Base-by-base conservation (phyloP, 1,140 invertebrate species). In the Aphaenogaster rudis region DNA sequence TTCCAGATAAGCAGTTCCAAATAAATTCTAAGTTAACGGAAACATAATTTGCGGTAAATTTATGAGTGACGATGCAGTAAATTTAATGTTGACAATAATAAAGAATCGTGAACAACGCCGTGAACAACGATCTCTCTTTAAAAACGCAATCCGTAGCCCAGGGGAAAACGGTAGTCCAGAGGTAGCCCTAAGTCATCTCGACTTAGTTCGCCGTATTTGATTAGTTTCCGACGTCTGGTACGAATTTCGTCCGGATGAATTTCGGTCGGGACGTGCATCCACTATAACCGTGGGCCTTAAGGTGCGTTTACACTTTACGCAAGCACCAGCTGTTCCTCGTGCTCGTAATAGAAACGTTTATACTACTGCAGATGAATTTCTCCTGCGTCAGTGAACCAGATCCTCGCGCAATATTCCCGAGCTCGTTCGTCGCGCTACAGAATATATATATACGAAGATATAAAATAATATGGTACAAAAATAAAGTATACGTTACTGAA, bases 271-370 rank as follows among this genome's bases (percentile, higher is more conserved):
- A 80, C 48, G 63, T 80, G 78, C 78, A 80, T 54, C 48, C 48
- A 50, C 42, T 64, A 80, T 80, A 80, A 80, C 63, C 63, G 78
- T 69, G 33, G 33, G 78, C 64, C 45, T 80, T 80, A 80, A 80
- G 78, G 48, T 69, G 45, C 78, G 78, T 78, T 78, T 63, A 33
- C 15, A 54, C 33, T 74, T 50, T 42, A 80, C 54, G 48, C 63
- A 45, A 54, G 64, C 48, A 39, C 45, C 78, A 80, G 78, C 78
- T 80, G 78, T 48, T 80, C 7, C 61, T 28, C 57, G 57, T 61
- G 42, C 59, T 21, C 45, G 63, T 64, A 67, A 80, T 69, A 39
- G 78, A 80, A 80, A 80, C 78, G 45, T 80, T 80, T 69, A 78
- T 17, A 64, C 39, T 64, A 67, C 48, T 36, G 78, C 45, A 69